Evolutionary conservation across 2,797 vertebrate species (phyloP), one percentile per base, ranked within the genome.

Genomic region (Esox lucius): DNA sequence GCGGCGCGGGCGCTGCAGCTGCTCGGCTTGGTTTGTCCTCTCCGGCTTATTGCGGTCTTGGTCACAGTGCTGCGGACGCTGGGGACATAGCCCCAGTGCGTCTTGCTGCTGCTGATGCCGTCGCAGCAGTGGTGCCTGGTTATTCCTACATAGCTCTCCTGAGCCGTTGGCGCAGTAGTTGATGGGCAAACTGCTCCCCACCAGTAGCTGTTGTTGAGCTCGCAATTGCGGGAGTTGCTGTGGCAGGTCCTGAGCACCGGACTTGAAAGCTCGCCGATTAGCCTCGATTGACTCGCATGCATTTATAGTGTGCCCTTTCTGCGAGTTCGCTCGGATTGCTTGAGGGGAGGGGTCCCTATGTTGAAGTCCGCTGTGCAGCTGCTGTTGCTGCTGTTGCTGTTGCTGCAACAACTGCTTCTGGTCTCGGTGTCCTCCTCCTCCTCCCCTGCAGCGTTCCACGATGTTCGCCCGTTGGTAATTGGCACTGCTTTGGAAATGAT

Each of bases 151-250:
- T 91, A 89, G 89, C 91, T 92, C 90, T 82, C 84, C 89, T 39
- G 91, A 91, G 87, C 91, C 90, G 89, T 88, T 91, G 91, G 93
- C 91, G 93, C 93, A 94, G 91, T 92, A 89, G 91, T 87, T 91
- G 92, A 92, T 81, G 68, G 91, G 93, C 88, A 93, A 82, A 84
- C 92, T 94, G 91, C 93, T 94, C 80, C 93, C 92, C 83, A 94
- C 89, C 88, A 93, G 89, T 53, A 91, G 88, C 90, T 93, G 92
- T 78, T 91, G 92, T 86, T 92, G 92, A 84, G 91, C 91, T 83
- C 90, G 91, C 81, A 94, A 86, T 83, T 90, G 91, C 66, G 91
- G 90, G 78, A 88, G 90, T 81, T 90, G 91, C 80, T 91, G 91
- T 62, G 85, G 86, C 83, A 81, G 84, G 67, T 90, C 88, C 85